Percentiles rank a stretch among this genome's conserved stretches.
Conservation (phyloP, 2,888 invertebrate species). For the Pandemis cinnamomeana region DNA sequence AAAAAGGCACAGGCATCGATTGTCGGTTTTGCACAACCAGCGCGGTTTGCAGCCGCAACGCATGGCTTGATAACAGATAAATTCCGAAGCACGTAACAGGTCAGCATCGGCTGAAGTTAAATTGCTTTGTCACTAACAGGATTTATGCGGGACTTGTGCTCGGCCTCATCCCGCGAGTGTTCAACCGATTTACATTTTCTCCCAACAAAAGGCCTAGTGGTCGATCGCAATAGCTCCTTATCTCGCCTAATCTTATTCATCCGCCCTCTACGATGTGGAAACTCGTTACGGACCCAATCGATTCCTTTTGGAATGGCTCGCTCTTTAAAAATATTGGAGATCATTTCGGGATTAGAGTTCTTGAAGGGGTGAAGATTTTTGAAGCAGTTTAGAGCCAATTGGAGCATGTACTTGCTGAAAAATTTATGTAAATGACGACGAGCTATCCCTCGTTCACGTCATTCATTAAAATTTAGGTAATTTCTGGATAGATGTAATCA, state of each 20-base stretch:
- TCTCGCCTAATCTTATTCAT: constrained; percentile 64
- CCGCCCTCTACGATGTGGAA: constrained; percentile 58
- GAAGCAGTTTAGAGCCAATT: neutral
- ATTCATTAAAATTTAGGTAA: neutral
- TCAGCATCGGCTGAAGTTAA: constrained; percentile 63
- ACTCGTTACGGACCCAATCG: constrained; percentile 56
- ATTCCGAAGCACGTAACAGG: constrained; percentile 51
- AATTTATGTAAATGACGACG: neutral
- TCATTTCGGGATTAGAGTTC: constrained; percentile 24
- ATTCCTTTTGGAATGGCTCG: constrained; percentile 48
- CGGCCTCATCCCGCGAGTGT: constrained; percentile 39
- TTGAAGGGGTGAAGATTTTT: constrained; percentile 17
- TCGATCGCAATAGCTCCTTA: constrained; percentile 60
- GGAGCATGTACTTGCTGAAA: neutral
- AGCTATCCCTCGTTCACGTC: neutral
- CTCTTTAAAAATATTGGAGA: constrained; percentile 47
- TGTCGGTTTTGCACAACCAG: constrained; percentile 30
- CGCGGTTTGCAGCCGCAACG: constrained; percentile 41
- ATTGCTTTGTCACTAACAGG: constrained; percentile 63
- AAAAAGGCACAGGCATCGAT: constrained; percentile 17
- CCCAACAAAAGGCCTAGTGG: constrained; percentile 57
- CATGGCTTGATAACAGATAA: constrained; percentile 49
- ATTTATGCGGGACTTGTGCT: constrained; percentile 50
- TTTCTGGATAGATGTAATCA: neutral
- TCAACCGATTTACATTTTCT: constrained; percentile 63